Evolutionary conservation across 2,888 invertebrate species (phyloP).

Genomic region (Drosophila anomelani): DNA sequence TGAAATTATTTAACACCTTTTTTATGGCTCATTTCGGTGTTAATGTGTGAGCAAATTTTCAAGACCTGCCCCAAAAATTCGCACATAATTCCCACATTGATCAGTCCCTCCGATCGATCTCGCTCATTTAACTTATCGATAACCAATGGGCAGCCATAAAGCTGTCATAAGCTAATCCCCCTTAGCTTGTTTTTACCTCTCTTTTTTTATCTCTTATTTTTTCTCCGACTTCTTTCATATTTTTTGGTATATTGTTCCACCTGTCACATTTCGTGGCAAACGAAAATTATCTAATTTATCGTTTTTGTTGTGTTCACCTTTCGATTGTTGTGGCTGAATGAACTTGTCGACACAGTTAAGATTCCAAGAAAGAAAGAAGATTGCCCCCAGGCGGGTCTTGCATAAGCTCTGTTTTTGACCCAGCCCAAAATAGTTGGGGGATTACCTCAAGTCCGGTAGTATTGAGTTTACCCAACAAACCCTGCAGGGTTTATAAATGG

Average conservation of each 20-base stretch:
- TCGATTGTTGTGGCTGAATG: conserved; percentile 49
- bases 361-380: conserved; percentile 39
- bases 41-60: conserved; percentile 19
- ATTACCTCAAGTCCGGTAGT: conserved; percentile 15
- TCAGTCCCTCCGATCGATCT: conserved; percentile 7
- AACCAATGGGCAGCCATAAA: conserved; percentile 24
- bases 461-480: neutral
- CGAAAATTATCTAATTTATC: conserved; percentile 64
- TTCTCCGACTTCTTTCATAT: neutral
- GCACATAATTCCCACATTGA: conserved; percentile 29
- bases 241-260: conserved; percentile 1
- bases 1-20: conserved; percentile 62
- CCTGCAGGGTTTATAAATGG: neutral
- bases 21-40: conserved; percentile 51
- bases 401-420: conserved; percentile 22
- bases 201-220: neutral
- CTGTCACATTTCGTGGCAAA: conserved; percentile 6
- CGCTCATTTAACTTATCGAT: conserved; percentile 8
- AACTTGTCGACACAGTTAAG: conserved; percentile 63
- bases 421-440: conserved; percentile 11
- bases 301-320: conserved; percentile 44
- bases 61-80: conserved; percentile 9
- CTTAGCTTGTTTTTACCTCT: neutral
- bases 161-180: conserved; percentile 8
- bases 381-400: conserved; percentile 10